Evolutionary conservation across 2,888 invertebrate species (phyloP).

Genomic region (Oeneis ivallda): DNA sequence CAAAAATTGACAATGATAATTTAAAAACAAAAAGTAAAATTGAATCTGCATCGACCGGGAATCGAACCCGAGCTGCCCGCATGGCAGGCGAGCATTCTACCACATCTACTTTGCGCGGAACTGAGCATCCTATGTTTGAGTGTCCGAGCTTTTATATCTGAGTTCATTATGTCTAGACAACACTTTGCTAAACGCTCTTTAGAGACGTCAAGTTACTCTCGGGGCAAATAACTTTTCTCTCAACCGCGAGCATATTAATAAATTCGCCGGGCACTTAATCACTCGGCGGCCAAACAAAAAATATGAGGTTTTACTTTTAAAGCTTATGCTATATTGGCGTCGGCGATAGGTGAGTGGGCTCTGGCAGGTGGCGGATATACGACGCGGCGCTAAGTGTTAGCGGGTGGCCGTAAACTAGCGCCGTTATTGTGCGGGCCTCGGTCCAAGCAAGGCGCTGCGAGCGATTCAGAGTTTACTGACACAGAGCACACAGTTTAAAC

Average conservation of each 20-base stretch:
- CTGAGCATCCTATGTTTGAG: too few relatives aligned
- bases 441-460: neutral
- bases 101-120: slow-evolving; percentile 19
- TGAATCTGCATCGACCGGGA: slow-evolving; percentile 77
- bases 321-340: slow-evolving; percentile 23
- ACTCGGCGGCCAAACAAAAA: slow-evolving; percentile 18
- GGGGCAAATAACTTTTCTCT: neutral
- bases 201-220: neutral
- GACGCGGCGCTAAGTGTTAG: slow-evolving; percentile 18
- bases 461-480: neutral
- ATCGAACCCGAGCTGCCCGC: slow-evolving; percentile 83
- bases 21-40: slow-evolving; percentile 40
- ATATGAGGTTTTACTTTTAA: slow-evolving; percentile 18
- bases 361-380: neutral
- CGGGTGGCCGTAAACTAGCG: slow-evolving; percentile 29
- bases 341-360: slow-evolving; percentile 20
- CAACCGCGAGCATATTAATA: neutral
- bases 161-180: too few relatives aligned
- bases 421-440: slow-evolving; percentile 6
- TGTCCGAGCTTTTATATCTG: too few relatives aligned
- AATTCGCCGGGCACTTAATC: slow-evolving; percentile 15
- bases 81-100: slow-evolving; percentile 76
- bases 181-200: neutral
- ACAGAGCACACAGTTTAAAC: too few relatives aligned
- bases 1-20: too few relatives aligned